Base-by-base conservation (phyloP, 2,113 vertebrate genomes). In the Ceyx margarethae region DNA sequence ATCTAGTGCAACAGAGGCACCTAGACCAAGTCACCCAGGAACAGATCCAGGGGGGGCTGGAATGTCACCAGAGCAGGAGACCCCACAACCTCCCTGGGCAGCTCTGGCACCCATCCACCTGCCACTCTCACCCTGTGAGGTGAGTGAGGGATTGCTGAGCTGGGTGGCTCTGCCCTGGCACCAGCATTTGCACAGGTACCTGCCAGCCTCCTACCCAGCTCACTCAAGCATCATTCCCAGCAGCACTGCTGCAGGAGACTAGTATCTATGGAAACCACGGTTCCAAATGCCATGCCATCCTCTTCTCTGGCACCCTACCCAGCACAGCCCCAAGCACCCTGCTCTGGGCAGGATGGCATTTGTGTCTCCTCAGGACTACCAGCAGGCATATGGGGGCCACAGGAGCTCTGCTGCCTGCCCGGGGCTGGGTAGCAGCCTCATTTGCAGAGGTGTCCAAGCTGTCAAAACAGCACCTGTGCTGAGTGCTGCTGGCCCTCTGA, bases 401-500 rank as follows among this genome's bases (percentile, higher is more conserved):
- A 53, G 85, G 33, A 77, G 88, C 85, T 5, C 5, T 65, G 90
- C 82, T 88, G 94, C 91, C 91, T 93, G 72, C 68, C 86, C 2
- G 1, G 60, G 78, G 79, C 91, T 86, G 84, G 87, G 91, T 91
- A 96, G 81, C 82, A 87, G 95, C 77, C 90, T 87, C 85, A 91
- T 94, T 92, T 94, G 92, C 94, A 94, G 93, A 90, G 94, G 94
- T 91, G 93, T 93, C 93, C 92, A 92, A 94, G 69, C 85, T 94
- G 93, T 95, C 95, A 95, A 93, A 96, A 94, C 94, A 95, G 92
- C 94, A 93, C 95, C 96, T 93, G 95, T 94, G 95, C 90, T 95
- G 95, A 95, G 50, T 86, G 81, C 66, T 94, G 86, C 81, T 93
- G 92, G 92, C 93, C 93, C 86, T 90, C 83, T 11, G 57, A 93